Evolutionary conservation across 2,888 invertebrate genomes (phyloP), one percentile per base, ranked within the genome.

Genomic region (Salticus scenicus): DNA sequence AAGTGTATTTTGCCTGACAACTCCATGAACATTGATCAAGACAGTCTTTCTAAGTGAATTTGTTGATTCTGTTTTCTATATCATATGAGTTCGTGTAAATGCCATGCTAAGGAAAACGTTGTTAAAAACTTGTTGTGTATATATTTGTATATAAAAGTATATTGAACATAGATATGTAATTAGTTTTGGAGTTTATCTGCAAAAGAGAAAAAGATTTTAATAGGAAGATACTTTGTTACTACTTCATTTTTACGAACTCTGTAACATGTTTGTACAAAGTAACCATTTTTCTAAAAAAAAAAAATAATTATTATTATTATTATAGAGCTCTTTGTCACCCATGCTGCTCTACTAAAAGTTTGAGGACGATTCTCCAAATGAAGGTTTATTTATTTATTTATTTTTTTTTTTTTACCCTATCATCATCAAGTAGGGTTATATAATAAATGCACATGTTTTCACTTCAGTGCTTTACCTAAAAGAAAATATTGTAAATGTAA

Each of bases 171-270:
- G 77, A 73, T 72, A 57, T 84, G 77, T 73, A 77, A 77, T 84
- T 77, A 84, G 83, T 77, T 84, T 74, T 74, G 57, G 74, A 81
- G 57, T 69, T 84, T 77, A 69, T 77, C 67, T 73, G 73, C 77
- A 73, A 30, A 76, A 69, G 27, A 67, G 30, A 30, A 27, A 8
- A 73, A 70, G 72, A 69, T 84, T 77, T 84, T 84, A 76, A 82
- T 82, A 77, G 83, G 76, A 51, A 57, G 42, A n/a, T 83, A 84
- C 71, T 84, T 84, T 84, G 83, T 84, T 84, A 84, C 69, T 20
- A 57, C 57, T 77, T 77, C 83, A 72, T 84, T 84, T 57, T 76
- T 69, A 77, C 57, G 30, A 63, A 67, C 70, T 82, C 30, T n/a
- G 24, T 57, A 57, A 30, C 74, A 64, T 76, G 33, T 82, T 82